Base-by-base conservation (phyloP, 2,113 vertebrate species). In the Neopipo cinnamomea region DNA sequence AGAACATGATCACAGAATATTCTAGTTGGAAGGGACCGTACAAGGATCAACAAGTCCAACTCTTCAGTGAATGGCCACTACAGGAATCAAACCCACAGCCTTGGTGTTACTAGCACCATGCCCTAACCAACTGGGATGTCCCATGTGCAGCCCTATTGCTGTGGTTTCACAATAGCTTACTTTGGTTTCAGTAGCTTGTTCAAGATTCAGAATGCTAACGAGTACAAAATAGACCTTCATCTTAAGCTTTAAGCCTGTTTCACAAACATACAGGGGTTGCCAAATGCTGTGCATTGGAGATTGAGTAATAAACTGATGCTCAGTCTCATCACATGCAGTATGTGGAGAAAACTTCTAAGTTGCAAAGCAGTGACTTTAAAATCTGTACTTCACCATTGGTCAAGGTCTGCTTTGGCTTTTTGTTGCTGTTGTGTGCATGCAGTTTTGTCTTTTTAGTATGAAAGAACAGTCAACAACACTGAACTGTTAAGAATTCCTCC, bases 251-350 rank as follows among this genome's bases (percentile, higher is more conserved):
- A 84, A 87, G 30, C 35, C n/a, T 89, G 31, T 84, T 81, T 71
- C 67, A 71, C 47, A 68, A 44, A 76, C 12, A 8, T 8, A 5
- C 2, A 81, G 25, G 11, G 5, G 4, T 71, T 91, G 55, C 41
- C 55, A 91, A 84, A 87, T 71, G 59, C 22, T 53, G 3, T 21
- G 5, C 46, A 4, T 39, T 42, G 47, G 30, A 39, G 52, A 22
- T 5, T 15, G 67, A 56, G 46, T n/a, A 63, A 47, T 39, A 41
- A 94, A 80, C 8, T 77, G 35, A 11, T 78, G 11, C 68, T 78
- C 3, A 6, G 0, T 66, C 28, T 73, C 30, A 22, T 17, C 2
- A 5, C 0, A 0, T 27, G 11, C 14, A 47, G 14, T 30, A 41
- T 4, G 11, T 37, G 25, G 10, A 56, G 53, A 82, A 94, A 78